These are phyloP conservation scores for Etheostoma spectabile DNA, from an alignment of 2,113 vertebrate genomes.

Conservation along the genomic window DNA sequence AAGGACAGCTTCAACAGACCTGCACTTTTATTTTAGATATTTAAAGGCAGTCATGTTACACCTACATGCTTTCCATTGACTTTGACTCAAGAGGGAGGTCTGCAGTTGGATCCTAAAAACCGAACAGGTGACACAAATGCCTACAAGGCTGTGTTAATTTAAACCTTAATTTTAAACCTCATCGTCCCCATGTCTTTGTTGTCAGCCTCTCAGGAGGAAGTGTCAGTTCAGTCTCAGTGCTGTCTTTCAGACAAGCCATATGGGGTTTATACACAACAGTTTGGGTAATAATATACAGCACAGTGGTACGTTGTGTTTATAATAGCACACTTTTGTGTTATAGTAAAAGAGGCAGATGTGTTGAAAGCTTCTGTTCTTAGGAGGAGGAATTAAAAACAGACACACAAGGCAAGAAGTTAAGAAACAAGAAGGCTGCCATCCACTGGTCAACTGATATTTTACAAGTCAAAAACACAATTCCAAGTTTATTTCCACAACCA, in stretches of 20 bases:
- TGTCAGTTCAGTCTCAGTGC: background rate
- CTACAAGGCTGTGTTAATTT: background rate
- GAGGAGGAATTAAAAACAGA: background rate
- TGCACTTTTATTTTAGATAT: background rate
- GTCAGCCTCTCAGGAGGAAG: background rate
- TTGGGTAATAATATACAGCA: background rate
- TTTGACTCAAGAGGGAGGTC: no score
- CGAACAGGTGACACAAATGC: background rate
- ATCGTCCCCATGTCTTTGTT: background rate
- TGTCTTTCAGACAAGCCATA: background rate
- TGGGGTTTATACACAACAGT: background rate
- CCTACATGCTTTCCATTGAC: background rate
- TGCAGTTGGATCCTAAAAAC: constrained; percentile 6
- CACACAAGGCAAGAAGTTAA: background rate
- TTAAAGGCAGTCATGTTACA: background rate
- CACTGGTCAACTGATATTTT: constrained; percentile 1
- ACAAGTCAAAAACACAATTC: background rate
- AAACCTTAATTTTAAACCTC: no score
- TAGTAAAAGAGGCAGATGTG: background rate
- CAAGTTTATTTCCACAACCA: background rate
- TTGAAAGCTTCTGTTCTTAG: background rate
- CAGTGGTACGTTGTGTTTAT: background rate
- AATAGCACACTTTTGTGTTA: background rate
- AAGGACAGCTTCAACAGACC: background rate
- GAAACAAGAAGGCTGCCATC: constrained; percentile 8